Percentiles rank a stretch among this genome's conserved stretches.
phyloP scores from a whole-genome alignment of 2,888 invertebrate genomes.

The Trissolcus japonicus region DNA sequence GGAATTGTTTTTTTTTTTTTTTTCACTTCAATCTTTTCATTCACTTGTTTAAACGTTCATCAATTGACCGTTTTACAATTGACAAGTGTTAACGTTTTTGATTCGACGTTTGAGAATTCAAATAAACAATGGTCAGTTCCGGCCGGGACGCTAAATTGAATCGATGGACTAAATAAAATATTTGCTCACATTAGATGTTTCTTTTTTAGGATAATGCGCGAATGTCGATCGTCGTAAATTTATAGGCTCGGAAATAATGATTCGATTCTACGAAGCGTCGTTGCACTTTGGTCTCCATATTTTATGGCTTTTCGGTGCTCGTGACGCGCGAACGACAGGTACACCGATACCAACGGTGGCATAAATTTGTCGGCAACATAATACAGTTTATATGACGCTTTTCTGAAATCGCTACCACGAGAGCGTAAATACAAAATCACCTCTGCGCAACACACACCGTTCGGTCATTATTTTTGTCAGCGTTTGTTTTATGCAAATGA shows the following conservation, averaged over 20 bases:
- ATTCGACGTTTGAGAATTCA: too few species aligned
- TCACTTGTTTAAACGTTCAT: too few species aligned
- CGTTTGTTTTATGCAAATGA: constrained; percentile 46
- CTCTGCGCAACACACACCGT: constrained; percentile 15
- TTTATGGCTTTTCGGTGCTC: constrained; percentile 45
- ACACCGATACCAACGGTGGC: constrained; percentile 36
- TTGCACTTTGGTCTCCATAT: constrained; percentile 37
- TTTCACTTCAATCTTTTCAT: too few species aligned
- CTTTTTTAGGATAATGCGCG: not conserved
- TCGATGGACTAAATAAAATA: constrained; percentile 12
- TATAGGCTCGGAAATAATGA: constrained; percentile 45
- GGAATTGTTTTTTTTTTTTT: too few species aligned
- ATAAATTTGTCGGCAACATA: constrained; percentile 43
- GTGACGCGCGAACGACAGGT: constrained; percentile 48
- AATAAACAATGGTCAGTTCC: too few species aligned
- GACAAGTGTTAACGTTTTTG: too few species aligned
- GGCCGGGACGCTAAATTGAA: too few species aligned
- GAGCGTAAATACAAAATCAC: constrained; percentile 1
- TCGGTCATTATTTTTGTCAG: constrained; percentile 34
- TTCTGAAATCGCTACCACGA: constrained; percentile 1
- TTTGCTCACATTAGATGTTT: constrained; percentile 34
- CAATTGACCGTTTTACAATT: too few species aligned
- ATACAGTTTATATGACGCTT: constrained; percentile 31
- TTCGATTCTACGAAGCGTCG: constrained; percentile 36
- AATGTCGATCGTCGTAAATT: constrained; percentile 27